Base-by-base conservation (phyloP, 53 echinoderm and acorn worm species). In the Apostichopus leukothele region DNA sequence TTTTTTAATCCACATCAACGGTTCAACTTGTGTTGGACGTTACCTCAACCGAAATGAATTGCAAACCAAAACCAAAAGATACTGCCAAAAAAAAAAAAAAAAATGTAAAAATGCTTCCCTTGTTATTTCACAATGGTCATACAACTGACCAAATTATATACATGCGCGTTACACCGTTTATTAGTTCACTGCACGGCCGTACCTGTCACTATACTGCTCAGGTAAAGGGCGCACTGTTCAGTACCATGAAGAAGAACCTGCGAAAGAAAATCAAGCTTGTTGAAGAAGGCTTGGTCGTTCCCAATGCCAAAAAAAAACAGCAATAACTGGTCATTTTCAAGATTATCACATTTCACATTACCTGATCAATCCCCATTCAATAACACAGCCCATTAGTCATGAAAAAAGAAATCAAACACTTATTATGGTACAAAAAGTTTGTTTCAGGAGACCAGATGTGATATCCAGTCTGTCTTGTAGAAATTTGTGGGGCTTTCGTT, bases 171-270 rank as follows among this genome's bases (percentile, higher is more conserved):
- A 71, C 71, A 71, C 71, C 71, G 18, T 71, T 63, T 21, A 54
- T 81, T 59, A 81, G 81, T 54, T 51, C 71, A 19, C 81, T 22
- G 55, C 81, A 81, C 81, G 51, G 50, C 51, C 81, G 59, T 81
- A 81, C 81, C 81, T 81, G 81, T 81, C 81, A 23, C 71, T 18
- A 53, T 54, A 53, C 55, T 9, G 81, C 55, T 59, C 81, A 81
- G 81, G 81, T 59, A 81, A 22, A 81, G 81, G 81, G 81, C 81
- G 81, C 81, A 55, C 86, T 51, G 61, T 27, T 86, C 86, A 86
- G 86, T 86, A 86, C 86, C 86, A 86, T 68, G 86, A 86, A 51
- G 71, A 71, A 19, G 86, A 26, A 86, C 86, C 86, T 86, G 86
- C 18, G 51, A 86, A 26, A 86, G 71, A 86, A 86, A 66, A 86